Base-by-base conservation (phyloP, 1,140 invertebrate species). In the Panagrolaimus sp. region DNA sequence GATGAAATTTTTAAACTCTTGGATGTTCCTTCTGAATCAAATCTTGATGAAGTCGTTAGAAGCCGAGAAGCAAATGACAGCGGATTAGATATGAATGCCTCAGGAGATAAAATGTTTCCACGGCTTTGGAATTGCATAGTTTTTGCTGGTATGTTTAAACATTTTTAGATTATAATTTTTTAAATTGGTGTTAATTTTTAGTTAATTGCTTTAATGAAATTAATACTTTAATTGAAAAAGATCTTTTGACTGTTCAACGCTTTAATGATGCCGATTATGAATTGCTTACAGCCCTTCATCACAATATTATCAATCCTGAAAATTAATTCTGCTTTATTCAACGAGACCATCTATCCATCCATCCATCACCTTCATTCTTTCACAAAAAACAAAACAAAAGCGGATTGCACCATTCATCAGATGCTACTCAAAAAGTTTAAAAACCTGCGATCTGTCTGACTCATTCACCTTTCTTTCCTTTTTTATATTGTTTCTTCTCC, bases 21-120 rank as follows among this genome's bases (percentile, higher is more conserved):
- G 17, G 17, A 58, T 58, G 21, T 58, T n/a, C 52, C 52, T 2
- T 12, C 28, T 21, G 52, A 58, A 26, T 28, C 28, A 21, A 28
- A 58, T 17, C 52, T 58, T 28, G 52, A 58, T 17, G 28, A 21
- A 21, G 52, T 21, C 2, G 28, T 58, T 14, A 58, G 21, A 12
- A 21, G 52, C 28, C 52, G 52, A 21, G 21, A 26, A 26, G 52
- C 52, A 21, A n/a, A 58, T 58, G 52, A 58, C 17, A 58, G 52
- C 5, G 52, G 52, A 26, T 26, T 58, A 4, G 52, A 58, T 28
- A 58, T 28, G 21, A 58, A 58, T 26, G 52, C 52, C 15, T 26
- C 52, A 58, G n/a, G 21, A 26, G 52, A 28, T 21, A 8, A 58
- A 28, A 21, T 58, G 52, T 28, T 28, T 58, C 17, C 21, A 58